Percentiles rank a stretch among this genome's conserved stretches.
Evolutionary conservation across 2,888 invertebrate species (phyloP).

Genomic region (Nysson spinosus): DNA sequence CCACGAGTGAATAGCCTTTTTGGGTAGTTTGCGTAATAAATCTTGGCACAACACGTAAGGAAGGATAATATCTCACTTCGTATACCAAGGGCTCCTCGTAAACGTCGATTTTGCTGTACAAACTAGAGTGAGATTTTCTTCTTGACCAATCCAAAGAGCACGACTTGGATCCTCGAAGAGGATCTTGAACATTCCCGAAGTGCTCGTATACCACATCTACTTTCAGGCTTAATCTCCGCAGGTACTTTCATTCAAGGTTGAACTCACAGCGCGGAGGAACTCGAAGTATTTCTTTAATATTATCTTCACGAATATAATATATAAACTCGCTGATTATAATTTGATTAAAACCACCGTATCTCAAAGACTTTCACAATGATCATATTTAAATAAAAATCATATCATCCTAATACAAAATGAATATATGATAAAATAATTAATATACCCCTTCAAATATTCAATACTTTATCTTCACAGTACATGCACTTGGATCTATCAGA

Average conservation of each 20-base stretch:
- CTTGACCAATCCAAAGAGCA: slow-evolving; percentile 3
- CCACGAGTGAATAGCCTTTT: too few relatives aligned
- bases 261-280: not conserved
- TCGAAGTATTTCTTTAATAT: not conserved
- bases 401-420: too few relatives aligned
- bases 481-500: too few relatives aligned
- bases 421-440: too few relatives aligned
- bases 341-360: too few relatives aligned
- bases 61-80: slow-evolving; percentile 26
- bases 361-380: too few relatives aligned
- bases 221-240: slow-evolving; percentile 16
- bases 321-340: too few relatives aligned
- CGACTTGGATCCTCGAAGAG: slow-evolving; percentile 1
- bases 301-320: too few relatives aligned
- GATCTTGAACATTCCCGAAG: slow-evolving; percentile 11
- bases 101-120: slow-evolving; percentile 29
- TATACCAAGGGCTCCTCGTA: slow-evolving; percentile 27
- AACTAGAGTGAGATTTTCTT: slow-evolving; percentile 28
- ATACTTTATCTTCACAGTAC: too few relatives aligned
- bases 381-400: too few relatives aligned
- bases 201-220: slow-evolving; percentile 8
- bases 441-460: too few relatives aligned
- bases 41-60: slow-evolving; percentile 31
- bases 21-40: slow-evolving; percentile 12
- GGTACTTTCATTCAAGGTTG: not conserved